Evolutionary conservation across 2,888 invertebrate species (phyloP).

Genomic region (Melanostoma scalare): DNA sequence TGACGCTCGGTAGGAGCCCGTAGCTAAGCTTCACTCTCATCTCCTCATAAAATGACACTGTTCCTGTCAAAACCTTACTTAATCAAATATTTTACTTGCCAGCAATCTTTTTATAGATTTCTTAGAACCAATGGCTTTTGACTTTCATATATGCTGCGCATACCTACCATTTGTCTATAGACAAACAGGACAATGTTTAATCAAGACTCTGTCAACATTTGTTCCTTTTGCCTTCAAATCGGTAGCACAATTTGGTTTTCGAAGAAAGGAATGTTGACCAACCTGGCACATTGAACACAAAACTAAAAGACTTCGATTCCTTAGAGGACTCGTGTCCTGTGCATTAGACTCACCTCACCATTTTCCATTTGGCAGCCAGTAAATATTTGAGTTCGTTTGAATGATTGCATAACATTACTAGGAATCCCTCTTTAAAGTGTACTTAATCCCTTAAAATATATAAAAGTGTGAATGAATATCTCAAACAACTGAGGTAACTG

Average conservation of each 20-base stretch:
- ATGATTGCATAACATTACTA: constrained; percentile 38
- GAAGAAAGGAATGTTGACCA: constrained; percentile 35
- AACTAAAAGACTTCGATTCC: constrained; percentile 5
- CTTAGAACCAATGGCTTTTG: too few relatives aligned
- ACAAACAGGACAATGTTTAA: constrained; percentile 4
- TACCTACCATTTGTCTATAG: too few relatives aligned
- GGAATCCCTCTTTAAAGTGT: constrained; percentile 5
- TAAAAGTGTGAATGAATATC: constrained; percentile 60
- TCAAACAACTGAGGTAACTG: constrained; percentile 49
- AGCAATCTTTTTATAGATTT: too few relatives aligned
- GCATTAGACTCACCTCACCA: constrained; percentile 10
- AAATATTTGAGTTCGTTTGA: constrained; percentile 5
- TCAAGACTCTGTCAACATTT: constrained; percentile 21
- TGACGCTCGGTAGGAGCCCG: too few relatives aligned
- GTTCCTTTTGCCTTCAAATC: constrained; percentile 39
- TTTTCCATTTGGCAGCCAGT: constrained; percentile 18
- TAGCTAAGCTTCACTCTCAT: too few relatives aligned
- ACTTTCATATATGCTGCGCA: too few relatives aligned
- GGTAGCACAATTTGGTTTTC: constrained; percentile 58
- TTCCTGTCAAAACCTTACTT: too few relatives aligned
- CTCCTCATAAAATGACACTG: too few relatives aligned
- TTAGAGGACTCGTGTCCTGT: constrained; percentile 53
- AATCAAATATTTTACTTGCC: too few relatives aligned
- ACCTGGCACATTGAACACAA: background rate
- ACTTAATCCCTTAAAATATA: constrained; percentile 8